A percentile compares a stretch with the other conserved stretches of the same genome.
Evolutionary conservation across 2,113 vertebrate species (phyloP).

Genomic region (Drymodes brunneopygia): DNA sequence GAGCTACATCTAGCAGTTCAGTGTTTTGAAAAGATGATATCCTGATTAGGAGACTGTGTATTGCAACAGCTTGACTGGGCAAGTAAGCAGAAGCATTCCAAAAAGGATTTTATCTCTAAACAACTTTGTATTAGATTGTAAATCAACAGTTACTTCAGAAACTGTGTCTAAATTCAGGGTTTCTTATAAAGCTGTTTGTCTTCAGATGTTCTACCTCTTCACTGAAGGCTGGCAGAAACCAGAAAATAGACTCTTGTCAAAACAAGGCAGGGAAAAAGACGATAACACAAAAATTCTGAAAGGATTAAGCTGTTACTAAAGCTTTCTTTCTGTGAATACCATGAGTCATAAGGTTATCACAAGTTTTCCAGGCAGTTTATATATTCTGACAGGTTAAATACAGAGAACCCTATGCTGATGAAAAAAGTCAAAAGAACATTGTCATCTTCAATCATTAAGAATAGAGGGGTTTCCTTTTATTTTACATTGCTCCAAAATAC

Average conservation of each 20-base stretch:
- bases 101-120: not conserved
- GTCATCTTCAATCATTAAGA: not conserved
- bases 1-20: not conserved
- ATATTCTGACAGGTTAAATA: not conserved
- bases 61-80: not conserved
- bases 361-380: not conserved
- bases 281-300: not conserved
- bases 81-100: not conserved
- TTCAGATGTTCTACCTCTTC: not conserved
- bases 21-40: not conserved
- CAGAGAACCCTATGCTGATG: not conserved
- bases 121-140: not conserved
- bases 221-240: not conserved
- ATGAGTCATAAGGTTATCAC: not conserved
- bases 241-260: not conserved
- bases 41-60: not conserved
- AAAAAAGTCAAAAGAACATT: not conserved
- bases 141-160: not conserved
- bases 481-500: not conserved
- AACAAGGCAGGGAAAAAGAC: not conserved
- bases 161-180: not conserved
- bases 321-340: not conserved
- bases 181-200: not conserved
- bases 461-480: not conserved
- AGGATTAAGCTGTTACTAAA: not conserved